Conservation (phyloP, 2,797 vertebrate species). For the Smutsia temminckii region DNA sequence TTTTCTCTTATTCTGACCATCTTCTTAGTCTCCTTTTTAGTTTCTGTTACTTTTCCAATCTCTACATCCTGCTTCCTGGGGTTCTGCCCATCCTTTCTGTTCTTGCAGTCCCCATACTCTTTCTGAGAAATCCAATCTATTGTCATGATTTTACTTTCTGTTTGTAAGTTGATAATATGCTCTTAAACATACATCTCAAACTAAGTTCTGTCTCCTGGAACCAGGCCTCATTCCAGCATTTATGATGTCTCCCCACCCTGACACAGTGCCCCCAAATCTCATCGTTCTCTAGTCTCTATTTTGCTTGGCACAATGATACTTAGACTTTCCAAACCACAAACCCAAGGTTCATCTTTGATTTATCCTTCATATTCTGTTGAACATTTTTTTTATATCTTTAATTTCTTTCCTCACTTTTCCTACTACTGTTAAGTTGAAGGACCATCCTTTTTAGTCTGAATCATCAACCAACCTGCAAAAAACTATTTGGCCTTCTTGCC, state of each 20-base stretch:
- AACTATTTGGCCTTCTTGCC: not conserved
- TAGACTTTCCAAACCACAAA: not conserved
- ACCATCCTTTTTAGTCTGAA: not conserved
- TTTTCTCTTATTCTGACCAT: not conserved
- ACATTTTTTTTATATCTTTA: not conserved
- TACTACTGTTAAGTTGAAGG: not conserved
- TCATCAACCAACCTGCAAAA: constrained; percentile 8
- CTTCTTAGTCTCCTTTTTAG: not conserved
- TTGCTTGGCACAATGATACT: not conserved
- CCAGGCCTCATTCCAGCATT: not conserved
- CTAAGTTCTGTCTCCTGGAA: not conserved
- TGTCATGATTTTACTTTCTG: not conserved
- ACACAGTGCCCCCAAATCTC: not conserved
- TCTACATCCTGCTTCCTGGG: not conserved
- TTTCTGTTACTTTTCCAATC: not conserved
- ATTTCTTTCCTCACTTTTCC: not conserved
- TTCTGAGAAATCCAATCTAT: not conserved
- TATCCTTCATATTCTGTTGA: not conserved
- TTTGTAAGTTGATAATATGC: not conserved
- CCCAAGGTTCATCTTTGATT: not conserved
- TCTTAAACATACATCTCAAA: not conserved
- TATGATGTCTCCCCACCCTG: not conserved
- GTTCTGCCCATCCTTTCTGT: not conserved
- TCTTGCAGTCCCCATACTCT: not conserved
- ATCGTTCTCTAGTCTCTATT: not conserved